Conservation (phyloP, 2,888 invertebrate genomes). For the Helicoverpa assulta region DNA sequence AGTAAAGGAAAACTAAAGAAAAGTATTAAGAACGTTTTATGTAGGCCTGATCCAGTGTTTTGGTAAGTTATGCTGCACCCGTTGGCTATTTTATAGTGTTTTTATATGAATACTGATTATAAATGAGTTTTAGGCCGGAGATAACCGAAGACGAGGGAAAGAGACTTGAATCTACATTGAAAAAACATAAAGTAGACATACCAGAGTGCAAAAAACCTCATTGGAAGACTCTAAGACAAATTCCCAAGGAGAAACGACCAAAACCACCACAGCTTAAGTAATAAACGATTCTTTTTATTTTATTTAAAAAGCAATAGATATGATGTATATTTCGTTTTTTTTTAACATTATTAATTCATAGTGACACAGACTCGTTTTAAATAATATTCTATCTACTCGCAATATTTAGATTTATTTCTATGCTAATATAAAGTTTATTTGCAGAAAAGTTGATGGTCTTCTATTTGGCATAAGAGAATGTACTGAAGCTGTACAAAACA, state of each 20-base stretch:
- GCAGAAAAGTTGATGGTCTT: conserved; percentile 80
- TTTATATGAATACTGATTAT: not conserved
- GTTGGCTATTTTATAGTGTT: not conserved
- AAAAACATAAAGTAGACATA: conserved; percentile 73
- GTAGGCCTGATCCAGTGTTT: conserved; percentile 80
- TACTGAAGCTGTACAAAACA: conserved; percentile 65
- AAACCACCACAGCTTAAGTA: conserved; percentile 78
- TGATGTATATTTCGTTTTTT: too few species aligned
- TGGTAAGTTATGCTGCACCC: conserved; percentile 72
- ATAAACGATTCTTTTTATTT: conserved; percentile 22
- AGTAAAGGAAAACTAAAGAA: conserved; percentile 85
- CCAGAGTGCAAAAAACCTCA: conserved; percentile 79
- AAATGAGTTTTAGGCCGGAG: conserved; percentile 73
- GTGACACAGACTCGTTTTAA: too few species aligned
- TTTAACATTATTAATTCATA: too few species aligned
- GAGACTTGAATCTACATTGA: conserved; percentile 66
- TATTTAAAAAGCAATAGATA: not conserved
- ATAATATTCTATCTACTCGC: too few species aligned
- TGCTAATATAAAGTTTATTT: conserved; percentile 50
- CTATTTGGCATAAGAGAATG: conserved; percentile 84
- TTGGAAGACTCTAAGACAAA: conserved; percentile 81
- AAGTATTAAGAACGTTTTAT: conserved; percentile 84
- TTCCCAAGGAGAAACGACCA: conserved; percentile 81
- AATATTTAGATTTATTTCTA: not conserved
- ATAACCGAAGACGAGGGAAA: conserved; percentile 70